Percentiles rank a stretch among this genome's conserved stretches.
Evolutionary conservation across 1,140 invertebrate species (phyloP).

Genomic region (Cydia pomonella): DNA sequence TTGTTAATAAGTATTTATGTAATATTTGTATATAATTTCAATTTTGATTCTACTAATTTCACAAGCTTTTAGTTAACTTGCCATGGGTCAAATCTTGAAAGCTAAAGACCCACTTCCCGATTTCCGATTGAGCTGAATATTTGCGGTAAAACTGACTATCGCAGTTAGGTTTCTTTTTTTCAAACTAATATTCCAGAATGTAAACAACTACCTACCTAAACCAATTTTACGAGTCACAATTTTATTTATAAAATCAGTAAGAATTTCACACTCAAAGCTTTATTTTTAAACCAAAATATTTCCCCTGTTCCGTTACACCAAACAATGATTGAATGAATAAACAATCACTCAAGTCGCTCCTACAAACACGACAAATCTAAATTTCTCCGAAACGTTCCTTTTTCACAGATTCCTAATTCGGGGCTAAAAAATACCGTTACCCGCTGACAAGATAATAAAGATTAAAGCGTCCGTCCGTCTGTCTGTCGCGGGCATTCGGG

Average conservation of each 20-base stretch:
- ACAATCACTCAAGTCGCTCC: neutral
- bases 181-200: too few species aligned
- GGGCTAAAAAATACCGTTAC: conserved; percentile 18
- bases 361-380: conserved; percentile 3
- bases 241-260: neutral
- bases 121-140: too few species aligned
- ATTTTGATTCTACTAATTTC: too few species aligned
- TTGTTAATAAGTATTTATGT: too few species aligned
- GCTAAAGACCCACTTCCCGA: too few species aligned
- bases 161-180: too few species aligned
- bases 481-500: neutral
- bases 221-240: too few species aligned
- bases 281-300: neutral
- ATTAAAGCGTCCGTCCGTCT: neutral
- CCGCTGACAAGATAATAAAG: conserved; percentile 21
- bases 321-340: conserved; percentile 8
- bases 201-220: too few species aligned
- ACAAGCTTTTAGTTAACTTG: too few species aligned
- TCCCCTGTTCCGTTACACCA: neutral
- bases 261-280: neutral
- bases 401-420: conserved; percentile 8
- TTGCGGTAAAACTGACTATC: too few species aligned
- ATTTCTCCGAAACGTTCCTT: neutral
- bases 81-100: too few species aligned
- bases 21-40: too few species aligned